Conservation (phyloP, 1,140 invertebrate species). For the Cephus cinctus region DNA sequence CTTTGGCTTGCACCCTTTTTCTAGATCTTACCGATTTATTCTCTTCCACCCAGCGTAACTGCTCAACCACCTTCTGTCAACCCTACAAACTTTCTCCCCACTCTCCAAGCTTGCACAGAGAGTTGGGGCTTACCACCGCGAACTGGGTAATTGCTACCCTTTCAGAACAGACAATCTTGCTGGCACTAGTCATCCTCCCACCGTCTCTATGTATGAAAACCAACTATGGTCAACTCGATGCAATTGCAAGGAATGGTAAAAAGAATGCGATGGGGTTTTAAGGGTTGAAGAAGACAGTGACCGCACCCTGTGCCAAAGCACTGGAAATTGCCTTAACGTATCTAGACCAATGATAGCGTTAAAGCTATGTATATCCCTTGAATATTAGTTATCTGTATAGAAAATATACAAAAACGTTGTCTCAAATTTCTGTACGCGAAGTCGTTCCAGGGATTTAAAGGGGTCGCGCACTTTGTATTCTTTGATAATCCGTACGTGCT, state of each 20-base stretch:
- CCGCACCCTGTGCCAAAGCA: constrained; percentile 35
- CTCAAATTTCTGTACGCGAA: background rate
- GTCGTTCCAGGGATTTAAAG: no score
- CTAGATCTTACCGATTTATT: constrained; percentile 8
- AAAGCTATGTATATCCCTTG: no score
- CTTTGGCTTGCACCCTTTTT: background rate
- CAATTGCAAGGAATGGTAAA: no score
- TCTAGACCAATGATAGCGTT: constrained; percentile 43
- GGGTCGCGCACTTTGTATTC: no score
- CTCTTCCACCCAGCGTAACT: constrained; percentile 2
- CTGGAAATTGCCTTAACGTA: constrained; percentile 46
- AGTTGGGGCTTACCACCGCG: constrained; percentile 9
- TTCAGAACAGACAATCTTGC: constrained; percentile 19
- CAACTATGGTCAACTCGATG: background rate
- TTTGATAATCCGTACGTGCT: no score
- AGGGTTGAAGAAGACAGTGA: no score
- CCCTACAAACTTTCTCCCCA: background rate
- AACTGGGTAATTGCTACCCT: constrained; percentile 24
- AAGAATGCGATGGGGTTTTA: no score
- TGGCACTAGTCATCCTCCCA: background rate
- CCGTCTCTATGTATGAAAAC: no score
- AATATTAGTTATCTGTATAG: no score
- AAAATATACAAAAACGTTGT: background rate
- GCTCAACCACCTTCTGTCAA: background rate
- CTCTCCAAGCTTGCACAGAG: constrained; percentile 4